These are phyloP conservation scores for Centropus bengalensis DNA, from an alignment of 2,113 vertebrate species.

Conservation along the genomic window DNA sequence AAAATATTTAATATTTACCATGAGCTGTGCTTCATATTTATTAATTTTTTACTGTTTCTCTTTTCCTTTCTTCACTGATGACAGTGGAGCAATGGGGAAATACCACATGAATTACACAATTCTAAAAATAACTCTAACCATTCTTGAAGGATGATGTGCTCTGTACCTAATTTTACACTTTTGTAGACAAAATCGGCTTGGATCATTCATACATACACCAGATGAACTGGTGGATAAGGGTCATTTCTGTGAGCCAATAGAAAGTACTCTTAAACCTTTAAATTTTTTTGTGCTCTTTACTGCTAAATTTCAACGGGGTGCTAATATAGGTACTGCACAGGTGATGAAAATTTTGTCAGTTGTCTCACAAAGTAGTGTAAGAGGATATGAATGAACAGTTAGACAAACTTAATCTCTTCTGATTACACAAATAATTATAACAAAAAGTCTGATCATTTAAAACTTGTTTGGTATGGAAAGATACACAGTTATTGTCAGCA, in stretches of 20 bases:
- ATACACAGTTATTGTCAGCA: background rate
- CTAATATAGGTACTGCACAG: background rate
- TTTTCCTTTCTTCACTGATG: background rate
- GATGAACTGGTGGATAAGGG: background rate
- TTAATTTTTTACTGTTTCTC: background rate
- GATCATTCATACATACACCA: background rate
- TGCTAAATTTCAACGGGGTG: background rate
- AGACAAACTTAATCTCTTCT: background rate
- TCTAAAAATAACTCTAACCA: background rate
- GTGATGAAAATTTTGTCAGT: background rate
- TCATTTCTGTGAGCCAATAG: background rate
- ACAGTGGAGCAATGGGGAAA: background rate
- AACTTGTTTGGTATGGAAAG: background rate
- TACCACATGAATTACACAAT: background rate
- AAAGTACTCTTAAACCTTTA: background rate
- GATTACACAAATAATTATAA: background rate
- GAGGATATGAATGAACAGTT: background rate
- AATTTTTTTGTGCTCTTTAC: background rate
- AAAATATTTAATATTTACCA: constrained; percentile 31
- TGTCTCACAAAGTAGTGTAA: background rate
- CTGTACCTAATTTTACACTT: background rate
- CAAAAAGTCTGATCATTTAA: background rate
- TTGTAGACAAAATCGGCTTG: background rate
- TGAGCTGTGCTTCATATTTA: background rate
- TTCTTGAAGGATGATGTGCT: background rate